Evolutionary conservation across 2,888 invertebrate species (phyloP).

Genomic region (Notodonta dromedarius): DNA sequence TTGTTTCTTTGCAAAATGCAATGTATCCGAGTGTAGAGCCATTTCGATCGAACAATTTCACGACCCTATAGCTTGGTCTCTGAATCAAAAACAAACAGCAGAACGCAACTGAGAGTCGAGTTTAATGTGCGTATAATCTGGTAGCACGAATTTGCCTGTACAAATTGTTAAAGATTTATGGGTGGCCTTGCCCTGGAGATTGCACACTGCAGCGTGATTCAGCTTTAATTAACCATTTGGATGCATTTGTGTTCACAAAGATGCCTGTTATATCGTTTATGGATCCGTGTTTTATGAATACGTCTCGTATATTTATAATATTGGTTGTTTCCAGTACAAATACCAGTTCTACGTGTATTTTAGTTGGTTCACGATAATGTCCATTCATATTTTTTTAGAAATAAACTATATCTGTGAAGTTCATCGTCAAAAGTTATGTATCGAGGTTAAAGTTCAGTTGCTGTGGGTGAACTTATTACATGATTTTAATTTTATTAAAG

Average conservation of each 20-base stretch:
- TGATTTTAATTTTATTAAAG: no score
- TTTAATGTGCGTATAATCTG: conserved; percentile 6
- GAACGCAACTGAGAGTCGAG: neutral
- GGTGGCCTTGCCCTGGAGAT: conserved; percentile 22
- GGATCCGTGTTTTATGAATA: conserved; percentile 1
- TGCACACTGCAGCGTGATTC: conserved; percentile 20
- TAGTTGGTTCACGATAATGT: no score
- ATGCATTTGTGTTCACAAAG: conserved; percentile 5
- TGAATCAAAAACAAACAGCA: neutral
- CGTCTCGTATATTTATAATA: neutral
- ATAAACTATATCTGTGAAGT: no score
- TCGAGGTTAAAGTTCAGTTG: no score
- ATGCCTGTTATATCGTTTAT: neutral
- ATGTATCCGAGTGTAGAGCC: neutral
- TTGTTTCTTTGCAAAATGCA: no score
- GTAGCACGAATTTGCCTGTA: conserved; percentile 13
- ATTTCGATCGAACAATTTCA: neutral
- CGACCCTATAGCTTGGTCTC: neutral
- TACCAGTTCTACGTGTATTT: neutral
- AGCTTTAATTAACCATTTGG: conserved; percentile 26
- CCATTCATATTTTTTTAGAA: no score
- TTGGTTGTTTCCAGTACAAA: no score
- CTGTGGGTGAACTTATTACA: no score
- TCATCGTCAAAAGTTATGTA: no score
- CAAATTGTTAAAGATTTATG: conserved; percentile 28